Conservation (phyloP, 2,113 vertebrate species). For the Chlamydotis undulata region DNA sequence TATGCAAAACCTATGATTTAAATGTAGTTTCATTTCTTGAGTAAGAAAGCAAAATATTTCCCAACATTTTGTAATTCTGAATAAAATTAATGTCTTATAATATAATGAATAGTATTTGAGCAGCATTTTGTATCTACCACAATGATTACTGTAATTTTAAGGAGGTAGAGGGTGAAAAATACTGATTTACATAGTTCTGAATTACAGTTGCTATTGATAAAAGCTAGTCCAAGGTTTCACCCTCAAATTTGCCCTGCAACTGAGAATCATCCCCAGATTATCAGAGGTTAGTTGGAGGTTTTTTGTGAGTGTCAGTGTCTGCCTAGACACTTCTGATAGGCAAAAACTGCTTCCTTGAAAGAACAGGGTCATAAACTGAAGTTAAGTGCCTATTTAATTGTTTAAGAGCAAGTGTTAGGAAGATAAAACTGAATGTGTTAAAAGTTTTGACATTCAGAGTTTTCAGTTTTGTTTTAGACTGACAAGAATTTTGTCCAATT, state of each 20-base stretch:
- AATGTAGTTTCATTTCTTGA: not conserved
- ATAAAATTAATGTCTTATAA: not conserved
- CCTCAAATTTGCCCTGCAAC: not conserved
- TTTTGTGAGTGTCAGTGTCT: not conserved
- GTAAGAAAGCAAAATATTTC: not conserved
- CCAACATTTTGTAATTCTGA: not conserved
- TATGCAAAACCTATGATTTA: not conserved
- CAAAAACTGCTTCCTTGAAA: not conserved
- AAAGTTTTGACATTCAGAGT: not conserved
- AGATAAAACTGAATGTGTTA: not conserved
- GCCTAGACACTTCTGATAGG: not conserved
- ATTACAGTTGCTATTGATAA: not conserved
- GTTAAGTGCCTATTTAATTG: not conserved
- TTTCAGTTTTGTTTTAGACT: not conserved
- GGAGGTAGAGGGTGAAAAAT: not conserved
- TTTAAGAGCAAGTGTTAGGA: not conserved
- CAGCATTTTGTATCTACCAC: not conserved
- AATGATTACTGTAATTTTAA: not conserved
- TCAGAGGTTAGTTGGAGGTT: not conserved
- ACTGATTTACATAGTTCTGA: not conserved
- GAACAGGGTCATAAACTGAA: not conserved
- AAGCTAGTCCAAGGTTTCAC: not conserved
- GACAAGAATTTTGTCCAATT: not conserved
- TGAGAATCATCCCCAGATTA: not conserved
- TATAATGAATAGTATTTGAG: not conserved